Conservation (phyloP, 2,888 invertebrate genomes). For the Andrena hattorfiana region DNA sequence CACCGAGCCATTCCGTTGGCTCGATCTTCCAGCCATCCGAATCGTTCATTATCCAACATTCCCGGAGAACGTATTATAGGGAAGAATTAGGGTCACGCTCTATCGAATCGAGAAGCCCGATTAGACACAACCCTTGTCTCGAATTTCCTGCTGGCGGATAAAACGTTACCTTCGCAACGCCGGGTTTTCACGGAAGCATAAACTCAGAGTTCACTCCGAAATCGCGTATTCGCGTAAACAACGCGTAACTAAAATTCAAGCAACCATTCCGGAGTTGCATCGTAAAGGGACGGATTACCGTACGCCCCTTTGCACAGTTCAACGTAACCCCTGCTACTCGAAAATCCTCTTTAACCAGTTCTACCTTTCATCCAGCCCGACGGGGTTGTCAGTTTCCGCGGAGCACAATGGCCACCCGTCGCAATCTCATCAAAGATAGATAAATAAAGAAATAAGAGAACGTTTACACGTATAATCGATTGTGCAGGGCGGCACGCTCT, state of each 20-base stretch:
- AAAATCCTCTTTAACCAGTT: conserved; percentile 15
- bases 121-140: conserved; percentile 7
- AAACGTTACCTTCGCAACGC: neutral
- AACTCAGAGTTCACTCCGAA: conserved; percentile 14
- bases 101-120: conserved; percentile 4
- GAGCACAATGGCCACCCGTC: neutral
- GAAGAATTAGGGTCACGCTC: conserved; percentile 7
- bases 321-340: neutral
- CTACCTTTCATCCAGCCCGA: conserved; percentile 5
- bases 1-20: neutral
- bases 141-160: neutral
- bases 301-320: neutral
- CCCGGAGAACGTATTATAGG: neutral
- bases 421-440: neutral
- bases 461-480: conserved; percentile 22
- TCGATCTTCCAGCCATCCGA: neutral
- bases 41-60: neutral
- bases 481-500: neutral
- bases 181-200: conserved; percentile 17
- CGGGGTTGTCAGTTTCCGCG: neutral
- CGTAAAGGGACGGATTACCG: conserved; percentile 35
- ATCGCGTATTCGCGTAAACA: conserved; percentile 12
- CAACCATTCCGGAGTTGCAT: conserved; percentile 3
- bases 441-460: neutral
- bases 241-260: conserved; percentile 26